Base-by-base conservation (phyloP, 2,888 invertebrate genomes). In the Drosophila buzzatii region DNA sequence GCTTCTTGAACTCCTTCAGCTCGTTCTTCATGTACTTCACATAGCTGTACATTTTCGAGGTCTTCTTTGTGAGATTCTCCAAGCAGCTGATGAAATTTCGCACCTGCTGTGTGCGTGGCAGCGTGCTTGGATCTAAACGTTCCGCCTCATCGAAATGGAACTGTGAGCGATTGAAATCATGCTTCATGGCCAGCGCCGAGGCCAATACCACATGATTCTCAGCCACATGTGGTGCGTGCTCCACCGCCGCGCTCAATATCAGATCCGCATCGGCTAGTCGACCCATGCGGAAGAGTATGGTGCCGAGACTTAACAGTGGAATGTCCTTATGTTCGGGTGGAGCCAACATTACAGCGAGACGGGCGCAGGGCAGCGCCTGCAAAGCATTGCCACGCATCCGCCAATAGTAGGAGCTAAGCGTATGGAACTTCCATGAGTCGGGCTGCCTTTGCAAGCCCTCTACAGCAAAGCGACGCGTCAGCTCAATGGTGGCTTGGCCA, bases 21-120 rank as follows among this genome's bases (percentile, higher is more conserved):
- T 92, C 91, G 61, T 88, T 91, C 58, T 91, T 91, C 77, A 93
- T 92, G 66, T 91, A 92, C 69, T 92, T 92, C n/a, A 92, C 91
- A 62, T 92, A 92, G 72, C 93, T 92, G 59, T 92, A 91, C 85
- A 92, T 91, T 68, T 92, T 90, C 5, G 91, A 85, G 14, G 91
- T 91, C 69, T 92, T 91, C 64, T 90, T 90, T 20, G 91, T 91
- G 9, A 92, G 82, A 59, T 91, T 92, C 61, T 92, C 92, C 52
- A 92, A 62, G 57, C 92, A 93, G 10, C 81, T 82, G 3, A 92
- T 91, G 59, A 92, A 92, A 42, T 92, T 91, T 7, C 91, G 90
- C 31, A 92, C 81, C 63, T 91, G 90, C 35, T 90, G 81, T 0
- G 92, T 91, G 41, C 90, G 89, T 10, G 91, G 90, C 63, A 90